Conservation (phyloP, 2,113 vertebrate genomes). For the Prinia subflava region DNA sequence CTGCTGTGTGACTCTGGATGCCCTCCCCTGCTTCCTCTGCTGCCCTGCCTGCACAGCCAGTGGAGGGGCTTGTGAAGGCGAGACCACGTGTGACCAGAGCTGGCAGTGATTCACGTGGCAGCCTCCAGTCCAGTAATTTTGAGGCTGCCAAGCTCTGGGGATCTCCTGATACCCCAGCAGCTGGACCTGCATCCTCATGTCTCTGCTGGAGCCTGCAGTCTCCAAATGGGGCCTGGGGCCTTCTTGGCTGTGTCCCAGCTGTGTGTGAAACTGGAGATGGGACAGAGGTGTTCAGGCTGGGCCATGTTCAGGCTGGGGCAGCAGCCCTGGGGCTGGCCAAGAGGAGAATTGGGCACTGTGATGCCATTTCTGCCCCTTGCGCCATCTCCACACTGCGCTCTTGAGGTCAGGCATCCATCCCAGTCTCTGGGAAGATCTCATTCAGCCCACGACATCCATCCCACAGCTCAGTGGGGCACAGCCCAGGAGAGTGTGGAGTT, state of each 20-base stretch:
- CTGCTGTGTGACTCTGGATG: neutral
- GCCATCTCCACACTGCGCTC: accelerated
- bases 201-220: neutral
- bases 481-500: neutral
- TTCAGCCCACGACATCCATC: neutral
- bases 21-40: neutral
- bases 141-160: neutral
- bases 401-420: neutral
- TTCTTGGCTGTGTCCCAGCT: neutral
- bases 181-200: neutral
- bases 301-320: neutral
- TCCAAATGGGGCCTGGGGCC: neutral
- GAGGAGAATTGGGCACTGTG: neutral
- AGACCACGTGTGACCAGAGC: neutral
- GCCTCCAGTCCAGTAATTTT: neutral
- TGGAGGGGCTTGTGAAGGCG: accelerated
- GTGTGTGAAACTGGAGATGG: neutral
- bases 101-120: neutral
- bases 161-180: neutral
- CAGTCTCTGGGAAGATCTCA: accelerated
- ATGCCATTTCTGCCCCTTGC: neutral
- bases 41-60: neutral
- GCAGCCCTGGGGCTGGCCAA: neutral
- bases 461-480: neutral
- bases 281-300: neutral